A percentile compares a stretch with the other conserved stretches of the same genome.
phyloP scores from a whole-genome alignment of 2,888 invertebrate genomes.

The Himalopsyche anomala region DNA sequence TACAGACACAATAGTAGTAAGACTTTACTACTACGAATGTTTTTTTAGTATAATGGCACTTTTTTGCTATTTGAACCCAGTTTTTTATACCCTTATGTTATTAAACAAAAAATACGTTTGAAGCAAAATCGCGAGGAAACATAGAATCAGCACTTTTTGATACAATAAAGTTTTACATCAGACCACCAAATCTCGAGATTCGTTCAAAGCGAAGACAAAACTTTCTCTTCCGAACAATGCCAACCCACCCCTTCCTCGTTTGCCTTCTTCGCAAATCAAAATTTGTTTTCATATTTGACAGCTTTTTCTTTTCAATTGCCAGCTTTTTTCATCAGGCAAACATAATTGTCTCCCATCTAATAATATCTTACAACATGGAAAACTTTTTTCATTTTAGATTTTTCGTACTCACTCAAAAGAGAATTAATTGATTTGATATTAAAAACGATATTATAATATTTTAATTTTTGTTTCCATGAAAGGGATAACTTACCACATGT shows the following conservation, averaged over 20 bases:
- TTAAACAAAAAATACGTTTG: no score
- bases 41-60: no score
- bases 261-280: not conserved
- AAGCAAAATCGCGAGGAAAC: not conserved
- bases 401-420: no score
- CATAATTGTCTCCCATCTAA: constrained; percentile 17
- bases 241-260: not conserved
- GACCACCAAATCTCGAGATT: not conserved
- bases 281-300: constrained; percentile 22
- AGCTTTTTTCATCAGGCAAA: constrained; percentile 16
- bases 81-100: no score
- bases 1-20: no score
- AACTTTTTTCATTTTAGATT: constrained; percentile 16
- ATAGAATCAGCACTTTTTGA: not conserved
- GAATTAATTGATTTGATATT: no score
- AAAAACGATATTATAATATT: no score
- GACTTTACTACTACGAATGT: no score
- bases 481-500: no score
- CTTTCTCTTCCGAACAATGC: constrained; percentile 8
- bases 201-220: constrained; percentile 20
- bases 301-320: constrained; percentile 24
- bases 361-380: not conserved
- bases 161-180: not conserved
- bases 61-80: no score
- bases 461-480: no score